Percentiles rank a stretch among this genome's conserved stretches.
Conservation (phyloP, 2,888 invertebrate genomes). For the Oscheius onirici region DNA sequence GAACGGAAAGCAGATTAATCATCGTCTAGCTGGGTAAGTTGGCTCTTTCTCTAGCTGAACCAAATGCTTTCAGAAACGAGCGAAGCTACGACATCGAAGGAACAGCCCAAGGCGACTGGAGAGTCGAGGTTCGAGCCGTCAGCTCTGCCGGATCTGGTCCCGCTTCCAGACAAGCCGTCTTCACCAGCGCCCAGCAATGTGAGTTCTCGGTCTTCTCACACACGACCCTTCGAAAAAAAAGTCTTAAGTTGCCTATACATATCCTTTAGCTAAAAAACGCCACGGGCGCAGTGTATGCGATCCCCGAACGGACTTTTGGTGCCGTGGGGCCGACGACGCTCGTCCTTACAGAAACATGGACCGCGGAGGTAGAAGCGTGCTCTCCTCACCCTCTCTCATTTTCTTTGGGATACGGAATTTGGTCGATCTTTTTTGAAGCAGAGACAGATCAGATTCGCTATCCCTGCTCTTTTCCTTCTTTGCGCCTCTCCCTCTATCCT, state of each 20-base stretch:
- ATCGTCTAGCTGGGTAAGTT: constrained; percentile 38
- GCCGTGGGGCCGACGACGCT: constrained; percentile 45
- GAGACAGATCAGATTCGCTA: too few relatives aligned
- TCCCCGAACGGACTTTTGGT: constrained; percentile 71
- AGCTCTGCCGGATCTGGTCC: constrained; percentile 67
- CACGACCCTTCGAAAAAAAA: not conserved
- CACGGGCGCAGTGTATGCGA: constrained; percentile 65
- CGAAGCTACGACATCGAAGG: constrained; percentile 52
- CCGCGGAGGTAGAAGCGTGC: constrained; percentile 30
- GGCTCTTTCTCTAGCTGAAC: too few relatives aligned
- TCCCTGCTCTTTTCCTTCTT: constrained; percentile 18
- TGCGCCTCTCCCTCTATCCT: constrained; percentile 5
- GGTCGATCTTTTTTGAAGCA: too few relatives aligned
- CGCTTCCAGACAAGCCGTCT: constrained; percentile 55
- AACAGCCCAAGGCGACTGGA: constrained; percentile 48
- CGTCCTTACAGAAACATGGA: constrained; percentile 31
- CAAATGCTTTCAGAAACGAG: constrained; percentile 36
- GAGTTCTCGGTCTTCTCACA: constrained; percentile 14
- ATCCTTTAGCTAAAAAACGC: constrained; percentile 41
- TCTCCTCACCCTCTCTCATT: too few relatives aligned
- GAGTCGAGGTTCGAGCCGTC: constrained; percentile 55
- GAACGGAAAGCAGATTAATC: constrained; percentile 44
- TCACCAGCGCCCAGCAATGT: constrained; percentile 51
- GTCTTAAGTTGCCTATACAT: not conserved
- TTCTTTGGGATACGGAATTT: not conserved